Evolutionary conservation across 2,888 invertebrate species (phyloP), one percentile per base, ranked within the genome.

Genomic region (Zelleria hepariella): DNA sequence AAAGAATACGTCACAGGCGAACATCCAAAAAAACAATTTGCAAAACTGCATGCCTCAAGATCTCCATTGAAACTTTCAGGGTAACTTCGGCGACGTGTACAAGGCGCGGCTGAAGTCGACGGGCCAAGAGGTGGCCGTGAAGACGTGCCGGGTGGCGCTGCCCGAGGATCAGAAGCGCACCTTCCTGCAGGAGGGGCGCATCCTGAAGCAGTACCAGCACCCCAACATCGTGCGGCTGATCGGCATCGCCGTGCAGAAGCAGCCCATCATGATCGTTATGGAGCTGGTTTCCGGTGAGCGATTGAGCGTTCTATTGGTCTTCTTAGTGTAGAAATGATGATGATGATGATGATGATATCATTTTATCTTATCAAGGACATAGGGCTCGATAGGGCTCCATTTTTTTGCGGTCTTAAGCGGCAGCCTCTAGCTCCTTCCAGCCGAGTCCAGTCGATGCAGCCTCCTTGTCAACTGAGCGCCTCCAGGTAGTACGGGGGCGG

Each of bases 231-330:
- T 98, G 47, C 93, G 96, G 74, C 92, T 99, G 48, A 98, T 98
- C 68, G 99, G 99, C 26, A 98, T 99, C 69, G 98, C 98, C 69
- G 98, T 98, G 64, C 98, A 98, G 82, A 96, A 98, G 74, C 98
- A 98, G 72, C 99, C 99, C 0, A 98, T 99, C 61, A 98, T 98
- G 98, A 98, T 99, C 72, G 98, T 99, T 32, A 98, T 99, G 98
- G 99, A 99, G 87, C 91, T 97, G 63, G 98, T 98, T 54, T 93
- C 95, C 67, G 95, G 95, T 94, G 77, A 75, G 71, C 61, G 8
- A n/a, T n/a, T n/a, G n/a, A n/a, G n/a, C n/a, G n/a, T n/a, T n/a
- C n/a, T 51, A 20, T 15, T 20, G 49, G 18, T 49, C 20, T 21
- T 18, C 7, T 49, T 49, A 42, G 10, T n/a, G n/a, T n/a, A n/a